Base-by-base conservation (phyloP, 2,113 vertebrate species). In the Sphaerodactylus townsendi region DNA sequence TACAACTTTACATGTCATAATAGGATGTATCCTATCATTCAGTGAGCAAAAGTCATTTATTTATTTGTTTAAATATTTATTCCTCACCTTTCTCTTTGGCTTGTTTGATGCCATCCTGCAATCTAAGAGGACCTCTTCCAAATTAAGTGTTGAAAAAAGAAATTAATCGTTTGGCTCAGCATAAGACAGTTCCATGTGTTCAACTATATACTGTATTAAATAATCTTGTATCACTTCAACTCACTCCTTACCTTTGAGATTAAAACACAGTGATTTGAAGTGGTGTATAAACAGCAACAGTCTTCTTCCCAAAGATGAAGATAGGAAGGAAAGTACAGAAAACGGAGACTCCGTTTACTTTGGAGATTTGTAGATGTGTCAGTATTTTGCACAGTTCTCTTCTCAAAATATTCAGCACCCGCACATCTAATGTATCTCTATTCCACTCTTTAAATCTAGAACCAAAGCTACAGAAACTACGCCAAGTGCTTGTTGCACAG, bases 401-500 rank as follows among this genome's bases (percentile, higher is more conserved):
- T 11, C 41, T 30, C 69, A 71, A 72, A 46, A 28, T 62, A 46
- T 41, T 77, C 46, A 25, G 44, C 7, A 71, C 10, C 14, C 28
- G 39, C 28, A 28, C 44, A 77, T 59, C 21, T 2, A 2, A 37
- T 72, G 25, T 78, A 8, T 10, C 15, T 39, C 76, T 46, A 1
- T 35, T 71, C 21, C 10, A 37, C 33, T 48, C 13, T 79, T 85
- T 79, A 30, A 30, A 71, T 46, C 50, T 84, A 85, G 83, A 62
- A 65, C 19, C 17, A n/a, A 85, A 77, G 15, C 44, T 79, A 37
- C 44, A 48, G 62, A 84, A 72, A 71, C 53, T 84, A 15, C 83
- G 33, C 35, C 66, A 9, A 15, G 53, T 50, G 19, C 35, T 85
- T 64, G 66, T 25, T 14, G 64, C 46, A 50, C 48, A 79, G 66